Conservation (phyloP, 2,113 vertebrate genomes). For the Galemys pyrenaicus region DNA sequence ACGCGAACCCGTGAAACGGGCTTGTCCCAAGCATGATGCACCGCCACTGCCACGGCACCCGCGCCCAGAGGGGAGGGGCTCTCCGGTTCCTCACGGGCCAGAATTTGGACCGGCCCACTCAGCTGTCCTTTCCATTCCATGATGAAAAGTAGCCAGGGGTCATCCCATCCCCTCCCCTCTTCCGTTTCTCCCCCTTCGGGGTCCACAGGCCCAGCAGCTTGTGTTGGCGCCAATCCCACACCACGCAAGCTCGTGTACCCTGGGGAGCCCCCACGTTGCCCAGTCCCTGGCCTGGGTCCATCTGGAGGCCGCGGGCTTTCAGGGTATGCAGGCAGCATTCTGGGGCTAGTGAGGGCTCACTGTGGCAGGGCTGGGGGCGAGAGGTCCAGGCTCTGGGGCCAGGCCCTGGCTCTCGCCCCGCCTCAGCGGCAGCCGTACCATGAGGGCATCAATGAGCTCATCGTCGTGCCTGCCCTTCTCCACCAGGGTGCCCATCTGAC, state of each 20-base stretch:
- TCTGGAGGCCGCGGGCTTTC: not conserved
- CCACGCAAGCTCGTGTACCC: fast-evolving
- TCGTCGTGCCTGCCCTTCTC: conserved; percentile 94
- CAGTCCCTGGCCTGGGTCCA: no score
- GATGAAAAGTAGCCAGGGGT: not conserved
- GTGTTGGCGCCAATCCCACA: fast-evolving
- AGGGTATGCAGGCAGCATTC: not conserved
- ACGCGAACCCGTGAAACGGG: not conserved
- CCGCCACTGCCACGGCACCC: no score
- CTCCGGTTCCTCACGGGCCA: not conserved
- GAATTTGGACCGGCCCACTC: fast-evolving
- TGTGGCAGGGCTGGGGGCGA: not conserved
- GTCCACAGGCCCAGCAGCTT: not conserved
- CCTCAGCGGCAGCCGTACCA: conserved; percentile 84
- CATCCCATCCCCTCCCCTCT: not conserved
- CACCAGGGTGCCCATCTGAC: conserved; percentile 89
- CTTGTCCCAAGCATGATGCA: not conserved
- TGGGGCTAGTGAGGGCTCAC: not conserved
- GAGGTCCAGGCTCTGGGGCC: not conserved
- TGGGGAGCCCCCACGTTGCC: not conserved
- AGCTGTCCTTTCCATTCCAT: not conserved
- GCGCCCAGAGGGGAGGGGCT: not conserved
- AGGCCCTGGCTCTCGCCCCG: conserved; percentile 78
- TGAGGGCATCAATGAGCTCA: conserved; percentile 91
- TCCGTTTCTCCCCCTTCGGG: not conserved